A percentile compares a stretch with the other conserved stretches of the same genome.
Conservation (phyloP, 2,113 vertebrate species). For the Corydoras maculifer region DNA sequence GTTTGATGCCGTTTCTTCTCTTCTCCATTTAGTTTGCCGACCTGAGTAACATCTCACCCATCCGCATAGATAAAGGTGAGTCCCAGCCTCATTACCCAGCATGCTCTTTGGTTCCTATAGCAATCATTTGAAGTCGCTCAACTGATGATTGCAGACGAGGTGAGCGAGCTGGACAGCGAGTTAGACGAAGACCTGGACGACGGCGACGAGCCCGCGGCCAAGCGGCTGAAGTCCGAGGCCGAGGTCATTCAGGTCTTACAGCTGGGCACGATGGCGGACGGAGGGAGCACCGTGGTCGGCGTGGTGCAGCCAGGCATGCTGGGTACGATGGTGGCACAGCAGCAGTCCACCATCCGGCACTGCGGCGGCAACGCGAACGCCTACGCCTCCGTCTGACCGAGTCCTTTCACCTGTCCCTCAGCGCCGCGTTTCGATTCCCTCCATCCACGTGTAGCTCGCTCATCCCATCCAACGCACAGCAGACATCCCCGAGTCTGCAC, state of each 20-base stretch:
- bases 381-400: constrained; percentile 66
- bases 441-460: neutral
- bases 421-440: neutral
- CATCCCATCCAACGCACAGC: too few species aligned
- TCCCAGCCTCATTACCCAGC: neutral
- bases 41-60: constrained; percentile 78
- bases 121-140: neutral
- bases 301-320: constrained; percentile 65
- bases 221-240: constrained; percentile 63
- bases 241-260: constrained; percentile 73
- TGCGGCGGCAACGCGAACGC: constrained; percentile 69
- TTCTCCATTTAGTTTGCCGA: constrained; percentile 74
- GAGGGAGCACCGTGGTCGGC: constrained; percentile 65
- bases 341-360: constrained; percentile 63
- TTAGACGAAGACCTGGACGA: constrained; percentile 67
- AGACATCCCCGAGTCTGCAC: too few species aligned
- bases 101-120: too few species aligned
- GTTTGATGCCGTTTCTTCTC: neutral
- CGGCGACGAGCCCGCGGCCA: constrained; percentile 62
- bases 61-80: constrained; percentile 88
- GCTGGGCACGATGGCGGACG: constrained; percentile 63
- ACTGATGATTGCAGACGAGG: constrained; percentile 54
- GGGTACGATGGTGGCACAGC: constrained; percentile 52
- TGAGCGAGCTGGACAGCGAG: constrained; percentile 71
- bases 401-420: neutral